A percentile compares a stretch with the other conserved stretches of the same genome.
These are phyloP conservation scores for Heliconius nattereri DNA, from an alignment of 1,140 invertebrate genomes.

Conservation along the genomic window DNA sequence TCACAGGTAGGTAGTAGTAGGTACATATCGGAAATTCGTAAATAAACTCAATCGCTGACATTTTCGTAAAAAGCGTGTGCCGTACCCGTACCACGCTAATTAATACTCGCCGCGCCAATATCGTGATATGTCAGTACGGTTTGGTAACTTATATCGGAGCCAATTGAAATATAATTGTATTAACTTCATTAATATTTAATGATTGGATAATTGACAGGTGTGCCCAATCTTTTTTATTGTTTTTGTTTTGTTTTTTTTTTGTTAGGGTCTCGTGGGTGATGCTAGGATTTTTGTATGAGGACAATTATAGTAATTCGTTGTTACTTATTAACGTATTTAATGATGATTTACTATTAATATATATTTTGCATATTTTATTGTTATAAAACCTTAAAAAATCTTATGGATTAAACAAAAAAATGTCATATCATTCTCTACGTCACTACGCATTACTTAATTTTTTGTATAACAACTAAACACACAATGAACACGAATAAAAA, in stretches of 20 bases:
- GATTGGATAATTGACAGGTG: not conserved
- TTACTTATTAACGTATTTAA: no score
- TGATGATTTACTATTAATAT: no score
- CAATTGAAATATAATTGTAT: conserved; percentile 30
- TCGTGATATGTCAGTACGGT: conserved; percentile 55
- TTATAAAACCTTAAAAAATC: not conserved
- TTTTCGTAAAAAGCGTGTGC: conserved; percentile 33
- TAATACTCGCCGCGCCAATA: conserved; percentile 40
- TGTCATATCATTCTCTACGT: no score
- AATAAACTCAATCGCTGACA: conserved; percentile 29
- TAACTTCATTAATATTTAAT: conserved; percentile 22
- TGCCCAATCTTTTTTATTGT: not conserved
- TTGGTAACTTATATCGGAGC: conserved; percentile 25
- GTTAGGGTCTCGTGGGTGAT: no score
- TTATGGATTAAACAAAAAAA: not conserved
- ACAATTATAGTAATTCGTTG: no score
- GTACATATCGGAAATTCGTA: not conserved
- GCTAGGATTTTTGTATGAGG: no score
- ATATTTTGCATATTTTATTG: no score
- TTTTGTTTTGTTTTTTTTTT: not conserved
- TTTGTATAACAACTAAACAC: no score
- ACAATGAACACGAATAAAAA: no score
- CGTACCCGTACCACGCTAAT: conserved; percentile 36
- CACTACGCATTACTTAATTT: no score
- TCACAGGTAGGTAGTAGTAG: not conserved